Conservation (phyloP, 2,797 vertebrate species). For the Gobio occitaniae region DNA sequence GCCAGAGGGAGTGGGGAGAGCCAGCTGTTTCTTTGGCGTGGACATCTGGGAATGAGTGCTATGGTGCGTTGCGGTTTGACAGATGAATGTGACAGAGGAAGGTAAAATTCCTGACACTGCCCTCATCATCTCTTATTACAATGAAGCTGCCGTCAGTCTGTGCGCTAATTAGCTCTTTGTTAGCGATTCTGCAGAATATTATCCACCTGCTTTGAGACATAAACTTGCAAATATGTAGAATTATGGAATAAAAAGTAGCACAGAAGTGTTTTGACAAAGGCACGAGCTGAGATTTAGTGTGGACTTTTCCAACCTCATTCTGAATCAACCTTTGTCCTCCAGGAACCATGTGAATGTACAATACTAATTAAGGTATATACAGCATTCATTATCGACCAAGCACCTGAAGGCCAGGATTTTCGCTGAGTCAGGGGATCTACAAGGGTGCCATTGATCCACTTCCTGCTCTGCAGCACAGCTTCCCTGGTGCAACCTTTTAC, state of each 20-base stretch:
- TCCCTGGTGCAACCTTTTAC: constrained; percentile 1
- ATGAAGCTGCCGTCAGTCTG: neutral
- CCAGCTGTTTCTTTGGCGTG: constrained; percentile 28
- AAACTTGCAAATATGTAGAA: neutral
- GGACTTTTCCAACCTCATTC: neutral
- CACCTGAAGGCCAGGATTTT: constrained; percentile 46
- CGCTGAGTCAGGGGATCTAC: constrained; percentile 53
- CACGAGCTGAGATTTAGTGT: neutral
- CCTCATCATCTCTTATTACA: neutral
- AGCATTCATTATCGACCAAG: constrained; percentile 58
- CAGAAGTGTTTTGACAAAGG: neutral
- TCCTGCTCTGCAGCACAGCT: constrained; percentile 23
- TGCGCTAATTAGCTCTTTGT: neutral
- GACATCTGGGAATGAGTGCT: constrained; percentile 17
- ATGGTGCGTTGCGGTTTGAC: neutral
- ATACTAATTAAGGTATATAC: constrained; percentile 50
- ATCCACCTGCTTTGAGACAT: neutral
- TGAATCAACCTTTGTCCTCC: constrained; percentile 26
- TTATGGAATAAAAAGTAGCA: neutral
- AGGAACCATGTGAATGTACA: constrained; percentile 24
- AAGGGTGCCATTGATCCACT: constrained; percentile 44
- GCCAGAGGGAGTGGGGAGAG: neutral
- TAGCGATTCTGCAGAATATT: neutral
- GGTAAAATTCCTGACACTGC: neutral
- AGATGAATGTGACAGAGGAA: neutral